phyloP scores from a whole-genome alignment of 2,888 invertebrate species.

The Andrena fulva region DNA sequence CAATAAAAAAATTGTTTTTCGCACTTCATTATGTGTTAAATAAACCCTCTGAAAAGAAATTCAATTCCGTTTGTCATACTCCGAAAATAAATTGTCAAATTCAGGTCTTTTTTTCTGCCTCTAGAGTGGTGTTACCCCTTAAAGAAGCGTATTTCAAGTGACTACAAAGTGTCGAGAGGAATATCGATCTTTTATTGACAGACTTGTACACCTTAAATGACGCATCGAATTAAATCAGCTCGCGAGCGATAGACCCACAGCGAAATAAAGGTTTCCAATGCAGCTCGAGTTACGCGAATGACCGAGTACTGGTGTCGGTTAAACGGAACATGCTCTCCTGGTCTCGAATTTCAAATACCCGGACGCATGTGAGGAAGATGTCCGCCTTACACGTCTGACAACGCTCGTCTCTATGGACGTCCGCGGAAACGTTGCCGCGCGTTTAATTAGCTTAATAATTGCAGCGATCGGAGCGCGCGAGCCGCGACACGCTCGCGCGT shows the following conservation, averaged over 20 bases:
- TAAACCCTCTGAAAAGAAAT: too few relatives aligned
- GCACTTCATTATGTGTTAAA: too few relatives aligned
- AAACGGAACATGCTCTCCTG: not conserved
- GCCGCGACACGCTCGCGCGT: not conserved
- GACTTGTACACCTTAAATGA: not conserved
- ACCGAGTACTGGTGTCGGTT: conserved; percentile 1
- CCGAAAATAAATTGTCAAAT: too few relatives aligned
- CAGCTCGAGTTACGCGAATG: not conserved
- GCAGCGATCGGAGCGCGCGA: not conserved
- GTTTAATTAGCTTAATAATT: conserved; percentile 33
- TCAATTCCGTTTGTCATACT: too few relatives aligned
- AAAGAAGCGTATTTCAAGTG: too few relatives aligned
- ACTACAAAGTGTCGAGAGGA: not conserved
- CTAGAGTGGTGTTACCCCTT: too few relatives aligned
- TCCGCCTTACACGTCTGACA: not conserved
- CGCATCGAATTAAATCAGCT: not conserved
- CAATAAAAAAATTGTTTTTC: too few relatives aligned
- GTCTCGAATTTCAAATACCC: not conserved
- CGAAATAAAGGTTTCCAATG: not conserved
- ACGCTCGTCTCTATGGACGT: not conserved
- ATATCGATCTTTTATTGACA: not conserved
- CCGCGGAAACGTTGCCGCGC: not conserved
- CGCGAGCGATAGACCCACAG: not conserved
- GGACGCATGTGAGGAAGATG: not conserved
- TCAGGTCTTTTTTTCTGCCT: too few relatives aligned